Conservation (phyloP, 2,113 vertebrate species). For the Lethenteron reissneri region DNA sequence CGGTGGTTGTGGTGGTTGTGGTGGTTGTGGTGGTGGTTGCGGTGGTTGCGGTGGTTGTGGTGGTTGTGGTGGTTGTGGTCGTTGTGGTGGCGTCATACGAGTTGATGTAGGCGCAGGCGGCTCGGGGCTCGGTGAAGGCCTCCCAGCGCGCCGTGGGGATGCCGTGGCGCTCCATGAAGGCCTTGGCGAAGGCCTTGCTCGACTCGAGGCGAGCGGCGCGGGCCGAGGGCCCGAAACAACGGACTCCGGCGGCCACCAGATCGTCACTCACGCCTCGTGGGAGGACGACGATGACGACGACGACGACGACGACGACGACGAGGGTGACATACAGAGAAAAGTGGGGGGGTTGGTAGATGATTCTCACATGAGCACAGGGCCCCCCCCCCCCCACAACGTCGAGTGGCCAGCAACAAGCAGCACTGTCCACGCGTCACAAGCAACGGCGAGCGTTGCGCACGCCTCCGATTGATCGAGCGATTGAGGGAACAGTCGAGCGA, state of each 20-base stretch:
- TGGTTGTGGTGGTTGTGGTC: no score
- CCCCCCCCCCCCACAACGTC: background rate
- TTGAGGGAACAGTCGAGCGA: no score
- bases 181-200: conserved; percentile 72
- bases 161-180: conserved; percentile 61
- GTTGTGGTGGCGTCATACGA: no score
- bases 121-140: conserved; percentile 44
- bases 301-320: no score
- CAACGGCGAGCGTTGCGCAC: no score
- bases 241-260: conserved; percentile 42
- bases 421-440: background rate
- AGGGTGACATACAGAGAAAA: no score
- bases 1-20: no score
- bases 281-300: conserved; percentile 1
- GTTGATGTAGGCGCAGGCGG: conserved; percentile 55
- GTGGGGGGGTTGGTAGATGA: background rate
- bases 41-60: no score
- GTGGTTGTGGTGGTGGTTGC: no score
- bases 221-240: conserved; percentile 69
- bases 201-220: conserved; percentile 67
- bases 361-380: background rate
- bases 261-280: conserved; percentile 56
- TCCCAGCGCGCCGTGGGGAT: conserved; percentile 69
- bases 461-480: no score
- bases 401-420: background rate